Evolutionary conservation across 2,113 vertebrate genomes (phyloP).

Genomic region (Callithrix jacchus): DNA sequence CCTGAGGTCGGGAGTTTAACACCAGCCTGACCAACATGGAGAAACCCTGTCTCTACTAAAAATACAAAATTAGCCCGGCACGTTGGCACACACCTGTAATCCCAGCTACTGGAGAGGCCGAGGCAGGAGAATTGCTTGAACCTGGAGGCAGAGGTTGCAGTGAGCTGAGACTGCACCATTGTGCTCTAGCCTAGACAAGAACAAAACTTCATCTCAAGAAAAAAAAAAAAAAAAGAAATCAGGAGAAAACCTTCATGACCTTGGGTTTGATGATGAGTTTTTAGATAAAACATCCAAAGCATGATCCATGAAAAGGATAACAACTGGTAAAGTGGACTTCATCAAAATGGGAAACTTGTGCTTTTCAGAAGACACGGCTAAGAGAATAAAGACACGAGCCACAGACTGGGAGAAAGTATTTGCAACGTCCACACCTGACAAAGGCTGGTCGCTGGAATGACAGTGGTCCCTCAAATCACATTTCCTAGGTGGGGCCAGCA

Average conservation of each 20-base stretch:
- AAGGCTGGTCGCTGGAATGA: background rate
- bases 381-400: background rate
- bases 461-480: background rate
- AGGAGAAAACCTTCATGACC: background rate
- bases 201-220: rapidly evolving
- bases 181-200: no score
- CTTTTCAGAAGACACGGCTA: background rate
- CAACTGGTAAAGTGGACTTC: background rate
- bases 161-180: no score
- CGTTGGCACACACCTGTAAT: no score
- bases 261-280: background rate
- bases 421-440: rapidly evolving
- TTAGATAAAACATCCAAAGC: background rate
- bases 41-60: no score
- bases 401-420: background rate
- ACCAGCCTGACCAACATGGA: no score
- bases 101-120: no score
- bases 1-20: no score
- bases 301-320: background rate
- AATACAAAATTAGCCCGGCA: no score
- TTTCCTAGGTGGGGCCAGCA: background rate
- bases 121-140: no score
- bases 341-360: background rate
- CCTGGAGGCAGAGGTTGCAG: rapidly evolving
- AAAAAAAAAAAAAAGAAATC: background rate